A percentile compares a stretch with the other conserved stretches of the same genome.
Evolutionary conservation across 2,888 invertebrate species (phyloP).

Genomic region (Plagodis pulveraria): DNA sequence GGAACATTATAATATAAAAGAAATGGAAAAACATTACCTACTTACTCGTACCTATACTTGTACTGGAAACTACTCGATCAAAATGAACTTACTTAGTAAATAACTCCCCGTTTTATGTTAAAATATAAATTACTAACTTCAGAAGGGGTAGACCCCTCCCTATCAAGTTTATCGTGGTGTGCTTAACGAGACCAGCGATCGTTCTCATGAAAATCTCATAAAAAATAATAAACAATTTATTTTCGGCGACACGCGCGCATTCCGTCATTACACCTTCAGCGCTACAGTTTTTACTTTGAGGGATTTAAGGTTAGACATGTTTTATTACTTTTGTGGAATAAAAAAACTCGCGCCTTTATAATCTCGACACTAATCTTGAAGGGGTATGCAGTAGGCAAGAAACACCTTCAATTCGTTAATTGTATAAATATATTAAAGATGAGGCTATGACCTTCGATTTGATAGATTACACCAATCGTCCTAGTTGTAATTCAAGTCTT

Average conservation of each 20-base stretch:
- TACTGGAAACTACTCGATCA: too few species aligned
- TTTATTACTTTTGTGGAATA: conserved; percentile 3
- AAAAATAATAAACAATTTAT: conserved; percentile 84
- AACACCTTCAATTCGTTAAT: too few species aligned
- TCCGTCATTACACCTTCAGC: conserved; percentile 63
- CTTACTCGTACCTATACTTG: too few species aligned
- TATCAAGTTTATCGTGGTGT: conserved; percentile 25
- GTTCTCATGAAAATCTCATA: conserved; percentile 74
- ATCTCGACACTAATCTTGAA: neutral
- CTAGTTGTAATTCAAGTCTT: too few species aligned
- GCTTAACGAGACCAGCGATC: conserved; percentile 61
- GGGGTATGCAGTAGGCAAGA: too few species aligned
- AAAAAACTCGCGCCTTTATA: neutral
- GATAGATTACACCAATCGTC: too few species aligned
- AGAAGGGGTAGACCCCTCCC: conserved; percentile 20
- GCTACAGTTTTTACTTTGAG: conserved; percentile 47
- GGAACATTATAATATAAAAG: too few species aligned
- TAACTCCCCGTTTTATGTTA: too few species aligned
- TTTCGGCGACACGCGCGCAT: conserved; percentile 76
- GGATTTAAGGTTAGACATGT: conserved; percentile 4
- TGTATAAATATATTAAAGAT: too few species aligned
- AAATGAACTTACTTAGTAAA: too few species aligned
- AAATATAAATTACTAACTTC: conserved; percentile 21
- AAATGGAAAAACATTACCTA: too few species aligned
- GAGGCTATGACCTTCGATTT: too few species aligned